A percentile compares a stretch with the other conserved stretches of the same genome.
Conservation (phyloP, 30 jellyfish, hydroid and myxozoan genomes). For the Morbakka virulenta region DNA sequence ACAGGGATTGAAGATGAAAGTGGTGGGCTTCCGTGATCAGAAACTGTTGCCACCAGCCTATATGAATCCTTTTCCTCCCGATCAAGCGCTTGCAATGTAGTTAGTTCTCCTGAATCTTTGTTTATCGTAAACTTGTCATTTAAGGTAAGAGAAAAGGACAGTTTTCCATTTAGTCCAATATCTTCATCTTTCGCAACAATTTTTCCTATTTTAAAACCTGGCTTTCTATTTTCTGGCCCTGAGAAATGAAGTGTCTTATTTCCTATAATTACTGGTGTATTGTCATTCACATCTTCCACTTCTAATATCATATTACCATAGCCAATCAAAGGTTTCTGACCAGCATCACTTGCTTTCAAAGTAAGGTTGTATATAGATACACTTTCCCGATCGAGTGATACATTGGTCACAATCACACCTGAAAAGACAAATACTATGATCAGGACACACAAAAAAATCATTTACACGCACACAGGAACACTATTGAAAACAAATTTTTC, state of each 20-base stretch:
- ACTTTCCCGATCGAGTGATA: slow-evolving; percentile 66
- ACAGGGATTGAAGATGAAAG: slow-evolving; percentile 28
- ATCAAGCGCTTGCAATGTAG: slow-evolving; percentile 44
- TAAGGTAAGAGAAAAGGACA: slow-evolving; percentile 12
- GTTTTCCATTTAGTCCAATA: slow-evolving; percentile 43
- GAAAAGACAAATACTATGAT: background rate
- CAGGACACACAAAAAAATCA: too few relatives aligned
- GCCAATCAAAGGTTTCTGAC: slow-evolving; percentile 27
- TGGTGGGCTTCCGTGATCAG: slow-evolving; percentile 75
- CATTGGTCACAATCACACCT: slow-evolving; percentile 67
- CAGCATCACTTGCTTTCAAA: slow-evolving; percentile 63
- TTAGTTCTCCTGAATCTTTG: slow-evolving; percentile 44
- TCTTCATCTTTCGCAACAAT: slow-evolving; percentile 51
- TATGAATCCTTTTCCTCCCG: slow-evolving; percentile 64
- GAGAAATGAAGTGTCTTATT: slow-evolving; percentile 25
- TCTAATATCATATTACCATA: slow-evolving; percentile 11
- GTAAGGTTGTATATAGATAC: slow-evolving; percentile 22
- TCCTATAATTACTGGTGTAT: slow-evolving; percentile 47
- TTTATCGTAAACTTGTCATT: slow-evolving; percentile 43
- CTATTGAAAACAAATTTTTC: too few relatives aligned
- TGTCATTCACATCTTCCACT: slow-evolving; percentile 80
- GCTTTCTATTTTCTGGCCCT: background rate
- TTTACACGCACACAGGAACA: too few relatives aligned
- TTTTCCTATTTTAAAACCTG: slow-evolving; percentile 7
- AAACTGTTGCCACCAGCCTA: slow-evolving; percentile 31